These are phyloP conservation scores for Thamnophis sirtalis DNA, from an alignment of 2,113 vertebrate genomes.

Conservation along the genomic window DNA sequence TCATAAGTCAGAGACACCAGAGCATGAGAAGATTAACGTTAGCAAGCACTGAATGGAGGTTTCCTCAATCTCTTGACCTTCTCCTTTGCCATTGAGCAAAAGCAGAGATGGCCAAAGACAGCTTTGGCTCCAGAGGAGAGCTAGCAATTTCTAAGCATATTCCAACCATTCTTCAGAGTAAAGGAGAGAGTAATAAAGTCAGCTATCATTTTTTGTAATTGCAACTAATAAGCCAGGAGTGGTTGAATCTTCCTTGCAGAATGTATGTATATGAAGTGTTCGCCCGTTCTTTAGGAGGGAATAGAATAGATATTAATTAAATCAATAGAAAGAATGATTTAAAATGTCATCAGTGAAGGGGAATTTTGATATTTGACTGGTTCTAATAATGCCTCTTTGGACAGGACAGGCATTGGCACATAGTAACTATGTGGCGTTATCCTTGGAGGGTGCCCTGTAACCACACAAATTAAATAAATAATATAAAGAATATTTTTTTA, in stretches of 20 bases:
- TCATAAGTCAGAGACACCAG: conserved; percentile 23
- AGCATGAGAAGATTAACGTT: conserved; percentile 14
- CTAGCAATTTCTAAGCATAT: not conserved
- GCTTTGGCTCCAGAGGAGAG: not conserved
- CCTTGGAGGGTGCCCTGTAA: not conserved
- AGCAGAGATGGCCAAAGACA: not conserved
- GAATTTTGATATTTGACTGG: not conserved
- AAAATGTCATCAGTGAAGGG: not conserved
- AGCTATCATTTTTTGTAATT: not conserved
- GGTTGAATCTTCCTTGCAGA: not conserved
- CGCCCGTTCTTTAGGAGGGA: not conserved
- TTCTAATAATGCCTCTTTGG: not conserved
- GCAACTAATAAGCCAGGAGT: not conserved
- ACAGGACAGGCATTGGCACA: not conserved
- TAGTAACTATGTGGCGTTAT: not conserved
- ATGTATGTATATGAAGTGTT: not conserved
- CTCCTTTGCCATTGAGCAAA: not conserved
- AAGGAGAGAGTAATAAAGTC: not conserved
- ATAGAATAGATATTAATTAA: not conserved
- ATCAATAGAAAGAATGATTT: not conserved
- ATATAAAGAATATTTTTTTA: not conserved
- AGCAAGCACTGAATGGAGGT: conserved; percentile 10
- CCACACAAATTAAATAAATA: not conserved
- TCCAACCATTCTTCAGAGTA: not conserved
- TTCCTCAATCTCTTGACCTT: conserved; percentile 19